phyloP scores from a whole-genome alignment of 2,888 invertebrate species.

The Ypsolopha scabrella region DNA sequence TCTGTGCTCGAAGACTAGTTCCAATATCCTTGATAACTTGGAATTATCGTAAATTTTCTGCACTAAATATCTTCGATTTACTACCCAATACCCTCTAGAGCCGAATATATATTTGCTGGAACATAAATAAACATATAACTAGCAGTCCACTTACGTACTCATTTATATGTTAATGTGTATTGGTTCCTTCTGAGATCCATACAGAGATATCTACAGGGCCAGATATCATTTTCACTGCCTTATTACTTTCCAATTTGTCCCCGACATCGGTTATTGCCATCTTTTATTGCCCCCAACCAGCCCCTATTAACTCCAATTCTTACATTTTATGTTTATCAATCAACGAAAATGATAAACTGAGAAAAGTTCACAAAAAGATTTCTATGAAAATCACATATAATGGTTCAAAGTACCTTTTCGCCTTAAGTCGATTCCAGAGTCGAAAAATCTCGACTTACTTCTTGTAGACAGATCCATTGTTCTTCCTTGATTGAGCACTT shows the following conservation, averaged over 20 bases:
- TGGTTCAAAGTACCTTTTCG: constrained; percentile 56
- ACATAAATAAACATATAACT: constrained; percentile 8
- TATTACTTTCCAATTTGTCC: constrained; percentile 70
- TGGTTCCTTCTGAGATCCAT: constrained; percentile 55
- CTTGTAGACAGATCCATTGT: constrained; percentile 61
- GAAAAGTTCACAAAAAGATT: constrained; percentile 6
- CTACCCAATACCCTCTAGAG: constrained; percentile 13
- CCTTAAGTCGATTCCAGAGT: constrained; percentile 65
- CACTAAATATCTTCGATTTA: constrained; percentile 37
- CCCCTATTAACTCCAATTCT: constrained; percentile 32
- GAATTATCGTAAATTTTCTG: not conserved
- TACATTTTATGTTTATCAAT: constrained; percentile 5
- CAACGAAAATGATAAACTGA: not conserved
- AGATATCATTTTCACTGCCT: constrained; percentile 69
- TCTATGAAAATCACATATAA: constrained; percentile 10
- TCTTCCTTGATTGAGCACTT: not conserved
- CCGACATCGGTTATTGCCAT: constrained; percentile 58
- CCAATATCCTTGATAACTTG: no score
- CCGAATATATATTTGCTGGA: not conserved
- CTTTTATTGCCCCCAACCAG: constrained; percentile 42
- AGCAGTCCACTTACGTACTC: constrained; percentile 63
- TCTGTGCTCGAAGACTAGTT: no score
- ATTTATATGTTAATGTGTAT: constrained; percentile 67
- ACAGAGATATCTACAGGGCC: constrained; percentile 54
- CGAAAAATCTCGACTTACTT: constrained; percentile 71